Percentiles rank a stretch among this genome's conserved stretches.
Evolutionary conservation across 1,140 invertebrate species (phyloP).

Genomic region (Sesamia nonagrioides): DNA sequence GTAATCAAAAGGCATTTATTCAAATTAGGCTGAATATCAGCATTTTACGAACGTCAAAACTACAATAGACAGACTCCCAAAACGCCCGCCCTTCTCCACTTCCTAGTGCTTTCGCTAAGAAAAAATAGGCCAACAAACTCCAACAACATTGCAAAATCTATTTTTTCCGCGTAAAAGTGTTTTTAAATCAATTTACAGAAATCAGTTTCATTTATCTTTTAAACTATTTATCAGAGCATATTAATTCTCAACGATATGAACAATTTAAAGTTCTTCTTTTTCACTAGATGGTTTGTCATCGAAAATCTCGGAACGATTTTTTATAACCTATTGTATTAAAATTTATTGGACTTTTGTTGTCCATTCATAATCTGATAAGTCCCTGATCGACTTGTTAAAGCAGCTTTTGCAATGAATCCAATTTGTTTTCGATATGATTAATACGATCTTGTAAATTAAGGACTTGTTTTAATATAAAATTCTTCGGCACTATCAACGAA

Average conservation of each 20-base stretch:
- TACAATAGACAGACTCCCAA: no score
- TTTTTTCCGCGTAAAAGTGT: no score
- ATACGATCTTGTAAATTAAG: constrained; percentile 6
- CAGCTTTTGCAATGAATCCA: constrained; percentile 12
- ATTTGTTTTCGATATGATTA: constrained; percentile 17
- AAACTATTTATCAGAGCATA: no score
- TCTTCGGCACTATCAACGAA: constrained; percentile 29
- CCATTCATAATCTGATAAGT: constrained; percentile 24
- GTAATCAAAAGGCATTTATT: no score
- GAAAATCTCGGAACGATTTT: constrained; percentile 13
- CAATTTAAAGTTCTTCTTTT: background rate
- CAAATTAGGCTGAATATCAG: no score
- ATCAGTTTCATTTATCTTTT: no score
- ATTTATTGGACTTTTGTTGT: constrained; percentile 10
- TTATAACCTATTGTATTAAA: constrained; percentile 23
- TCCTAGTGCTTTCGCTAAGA: no score
- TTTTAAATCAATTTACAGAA: no score
- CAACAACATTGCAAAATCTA: no score
- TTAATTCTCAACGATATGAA: constrained; percentile 3
- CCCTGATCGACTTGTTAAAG: constrained; percentile 7
- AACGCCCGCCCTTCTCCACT: no score
- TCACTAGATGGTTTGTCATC: constrained; percentile 8
- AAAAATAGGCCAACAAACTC: no score
- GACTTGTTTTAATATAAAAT: constrained; percentile 20
- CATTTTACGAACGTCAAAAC: no score